Conservation (phyloP, 2,113 vertebrate genomes). For the Apeltes quadracus region DNA sequence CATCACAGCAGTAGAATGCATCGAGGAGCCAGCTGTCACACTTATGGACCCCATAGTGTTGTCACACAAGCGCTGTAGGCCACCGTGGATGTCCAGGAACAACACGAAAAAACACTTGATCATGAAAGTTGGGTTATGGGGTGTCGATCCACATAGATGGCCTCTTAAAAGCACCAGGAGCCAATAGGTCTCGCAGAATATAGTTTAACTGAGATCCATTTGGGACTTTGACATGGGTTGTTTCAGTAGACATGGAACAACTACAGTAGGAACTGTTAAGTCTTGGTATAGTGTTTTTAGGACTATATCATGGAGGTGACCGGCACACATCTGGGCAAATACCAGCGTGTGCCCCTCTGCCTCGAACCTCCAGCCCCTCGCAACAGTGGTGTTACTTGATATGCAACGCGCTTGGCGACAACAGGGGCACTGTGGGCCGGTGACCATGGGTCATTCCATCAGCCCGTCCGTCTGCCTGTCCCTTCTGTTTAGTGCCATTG, state of each 20-base stretch:
- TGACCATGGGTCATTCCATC: slow-evolving; percentile 24
- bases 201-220: not conserved
- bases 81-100: not conserved
- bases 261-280: not conserved
- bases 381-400: slow-evolving; percentile 1
- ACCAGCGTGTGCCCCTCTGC: not conserved
- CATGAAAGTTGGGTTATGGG: not conserved
- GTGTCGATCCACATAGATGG: not conserved
- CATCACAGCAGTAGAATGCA: slow-evolving; percentile 12
- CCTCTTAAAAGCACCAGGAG: not conserved
- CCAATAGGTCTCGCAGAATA: not conserved
- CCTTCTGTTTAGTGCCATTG: slow-evolving; percentile 1
- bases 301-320: not conserved
- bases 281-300: too few relatives aligned
- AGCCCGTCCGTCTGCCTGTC: not conserved
- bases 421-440: not conserved
- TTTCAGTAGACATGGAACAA: not conserved
- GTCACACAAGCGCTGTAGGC: not conserved
- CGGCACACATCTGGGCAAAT: not conserved
- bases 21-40: not conserved
- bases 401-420: slow-evolving; percentile 25
- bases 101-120: not conserved
- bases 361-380: slow-evolving; percentile 12
- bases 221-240: not conserved
- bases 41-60: not conserved